Conservation (phyloP, 2,113 vertebrate species). For the Damaliscus lunatus region DNA sequence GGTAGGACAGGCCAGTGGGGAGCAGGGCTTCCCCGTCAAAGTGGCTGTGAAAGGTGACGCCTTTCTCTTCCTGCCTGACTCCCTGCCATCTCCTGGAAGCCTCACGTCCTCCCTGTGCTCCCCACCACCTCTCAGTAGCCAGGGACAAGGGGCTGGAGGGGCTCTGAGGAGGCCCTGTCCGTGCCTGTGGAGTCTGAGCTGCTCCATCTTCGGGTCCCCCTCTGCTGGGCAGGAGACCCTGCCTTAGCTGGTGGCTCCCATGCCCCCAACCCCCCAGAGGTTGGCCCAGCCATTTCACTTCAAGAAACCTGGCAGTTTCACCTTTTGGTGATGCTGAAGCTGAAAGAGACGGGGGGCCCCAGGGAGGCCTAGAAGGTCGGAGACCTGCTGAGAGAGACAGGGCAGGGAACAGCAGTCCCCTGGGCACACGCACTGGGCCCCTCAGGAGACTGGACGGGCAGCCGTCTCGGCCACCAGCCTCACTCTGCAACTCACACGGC, state of each 20-base stretch:
- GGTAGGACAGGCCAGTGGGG: neutral
- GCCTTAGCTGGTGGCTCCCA: neutral
- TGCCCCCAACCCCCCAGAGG: neutral
- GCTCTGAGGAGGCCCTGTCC: neutral
- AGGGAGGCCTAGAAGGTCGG: neutral
- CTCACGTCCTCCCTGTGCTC: neutral
- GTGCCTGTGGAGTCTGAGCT: neutral
- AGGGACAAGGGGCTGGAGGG: neutral
- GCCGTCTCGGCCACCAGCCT: neutral
- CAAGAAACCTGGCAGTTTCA: neutral
- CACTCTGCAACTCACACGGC: neutral
- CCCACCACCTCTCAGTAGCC: neutral
- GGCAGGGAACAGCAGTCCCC: neutral
- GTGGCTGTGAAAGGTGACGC: neutral
- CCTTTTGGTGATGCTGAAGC: neutral
- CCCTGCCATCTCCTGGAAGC: neutral
- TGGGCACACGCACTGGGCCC: neutral
- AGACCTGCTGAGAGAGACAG: neutral
- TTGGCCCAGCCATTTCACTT: neutral
- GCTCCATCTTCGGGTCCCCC: neutral
- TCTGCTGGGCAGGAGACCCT: neutral
- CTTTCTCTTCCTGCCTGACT: neutral
- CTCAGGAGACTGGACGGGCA: neutral
- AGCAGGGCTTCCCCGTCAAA: neutral
- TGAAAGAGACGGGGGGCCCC: too few relatives aligned